These are phyloP conservation scores for Tetranychus piercei DNA, from an alignment of 2,888 invertebrate species.

Conservation along the genomic window DNA sequence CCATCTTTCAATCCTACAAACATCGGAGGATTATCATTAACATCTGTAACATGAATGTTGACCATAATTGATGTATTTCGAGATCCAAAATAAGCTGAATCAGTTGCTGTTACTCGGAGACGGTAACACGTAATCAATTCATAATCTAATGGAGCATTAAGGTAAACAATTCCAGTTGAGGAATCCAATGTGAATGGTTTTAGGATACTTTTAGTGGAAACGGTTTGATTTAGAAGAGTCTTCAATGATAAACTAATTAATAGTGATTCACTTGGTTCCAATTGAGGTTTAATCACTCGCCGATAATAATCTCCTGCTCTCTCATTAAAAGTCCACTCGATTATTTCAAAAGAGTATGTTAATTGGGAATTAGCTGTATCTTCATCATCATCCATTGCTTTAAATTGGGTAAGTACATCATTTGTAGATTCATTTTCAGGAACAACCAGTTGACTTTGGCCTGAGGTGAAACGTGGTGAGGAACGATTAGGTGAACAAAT, in stretches of 20 bases:
- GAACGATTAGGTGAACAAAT: conserved; percentile 65
- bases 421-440: conserved; percentile 74
- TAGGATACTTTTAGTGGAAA: not conserved
- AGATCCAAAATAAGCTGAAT: conserved; percentile 56
- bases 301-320: conserved; percentile 13
- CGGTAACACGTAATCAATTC: conserved; percentile 65
- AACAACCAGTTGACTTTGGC: conserved; percentile 66
- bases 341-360: conserved; percentile 15
- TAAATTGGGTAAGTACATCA: conserved; percentile 60
- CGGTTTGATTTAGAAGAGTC: not conserved
- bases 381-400: conserved; percentile 63
- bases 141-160: conserved; percentile 61
- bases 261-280: not conserved
- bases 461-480: conserved; percentile 58
- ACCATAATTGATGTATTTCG: conserved; percentile 57
- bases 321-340: conserved; percentile 14
- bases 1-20: not conserved
- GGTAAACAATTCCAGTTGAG: conserved; percentile 56
- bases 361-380: conserved; percentile 22
- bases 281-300: not conserved
- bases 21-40: conserved; percentile 42
- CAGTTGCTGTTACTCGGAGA: conserved; percentile 66
- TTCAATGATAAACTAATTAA: not conserved
- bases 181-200: conserved; percentile 51
- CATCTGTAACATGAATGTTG: conserved; percentile 68